Base-by-base conservation (phyloP, 2,888 invertebrate species). In the Drosophila sordidula region DNA sequence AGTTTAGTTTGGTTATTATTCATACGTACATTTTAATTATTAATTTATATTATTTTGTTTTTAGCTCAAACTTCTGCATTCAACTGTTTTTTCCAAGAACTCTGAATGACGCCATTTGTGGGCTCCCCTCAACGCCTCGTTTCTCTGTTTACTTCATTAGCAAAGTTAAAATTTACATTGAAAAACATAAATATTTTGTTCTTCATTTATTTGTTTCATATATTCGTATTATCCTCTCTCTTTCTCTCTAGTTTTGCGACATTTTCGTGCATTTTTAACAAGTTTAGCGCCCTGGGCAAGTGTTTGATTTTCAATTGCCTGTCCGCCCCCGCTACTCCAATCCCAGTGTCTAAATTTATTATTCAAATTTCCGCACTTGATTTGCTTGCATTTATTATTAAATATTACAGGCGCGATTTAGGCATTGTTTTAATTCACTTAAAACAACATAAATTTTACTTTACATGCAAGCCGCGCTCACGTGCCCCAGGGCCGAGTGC, bases 391-490 rank as follows among this genome's bases (percentile, higher is more conserved):
- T 83, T 80, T 87, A 66, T 85, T 85, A 67, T 70, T 75, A 70
- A 69, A 52, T 61, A 64, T 83, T 77, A 80, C 68, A 78, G 59
- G 46, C 58, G 61, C 52, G 65, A 65, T 55, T 66, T 55, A 42
- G 50, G 72, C 61, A 62, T 87, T 80, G 89, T 88, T 87, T 88
- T 88, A 84, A 84, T 84, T 84, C 83, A 84, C 89, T 88, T 84
- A 87, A 84, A 84, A 84, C 87, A 72, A 87, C 84, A 84, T 88
- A 84, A 84, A 84, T 84, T 88, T 80, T 46, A 88, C 87, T 84
- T 84, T 87, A 87, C 89, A 88, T 88, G 88, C 88, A 72, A 64
- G 59, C 57, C 64, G 66, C 76, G 63, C 69, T 81, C 79, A 78
- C 79, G 82, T 79, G 82, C 75, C 81, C 67, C 83, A 83, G 75